phyloP scores from a whole-genome alignment of 2,888 invertebrate species.

The Dolichopus griseipennis region DNA sequence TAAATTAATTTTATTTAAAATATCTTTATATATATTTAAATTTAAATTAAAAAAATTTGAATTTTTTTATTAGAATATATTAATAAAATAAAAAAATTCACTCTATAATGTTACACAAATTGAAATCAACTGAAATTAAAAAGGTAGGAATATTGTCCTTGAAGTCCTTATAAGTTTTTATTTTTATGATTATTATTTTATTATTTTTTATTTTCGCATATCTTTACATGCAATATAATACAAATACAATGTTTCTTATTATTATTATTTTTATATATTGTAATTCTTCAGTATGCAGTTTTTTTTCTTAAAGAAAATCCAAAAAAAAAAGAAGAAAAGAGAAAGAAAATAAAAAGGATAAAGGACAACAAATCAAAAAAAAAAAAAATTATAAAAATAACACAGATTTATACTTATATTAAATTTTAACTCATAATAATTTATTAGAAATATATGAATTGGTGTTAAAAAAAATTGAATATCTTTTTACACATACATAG shows the following conservation, averaged over 20 bases:
- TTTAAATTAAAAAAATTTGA: background rate
- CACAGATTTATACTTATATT: too few relatives aligned
- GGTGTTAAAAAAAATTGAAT: too few relatives aligned
- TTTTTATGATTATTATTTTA: too few relatives aligned
- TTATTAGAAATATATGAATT: too few relatives aligned
- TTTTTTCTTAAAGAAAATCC: background rate
- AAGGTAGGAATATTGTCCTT: slow-evolving; percentile 11
- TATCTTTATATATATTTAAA: too few relatives aligned
- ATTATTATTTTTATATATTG: too few relatives aligned
- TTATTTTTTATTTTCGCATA: background rate
- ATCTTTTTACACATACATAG: too few relatives aligned
- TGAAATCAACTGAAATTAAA: slow-evolving; percentile 17
- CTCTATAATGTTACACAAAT: slow-evolving; percentile 10
- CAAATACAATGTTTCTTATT: too few relatives aligned
- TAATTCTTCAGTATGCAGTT: too few relatives aligned
- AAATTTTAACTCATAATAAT: too few relatives aligned
- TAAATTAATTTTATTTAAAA: too few relatives aligned
- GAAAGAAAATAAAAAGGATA: background rate
- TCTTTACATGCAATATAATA: background rate
- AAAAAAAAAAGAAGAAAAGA: background rate
- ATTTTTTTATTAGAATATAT: too few relatives aligned
- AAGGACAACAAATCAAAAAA: background rate
- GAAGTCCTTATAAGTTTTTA: background rate
- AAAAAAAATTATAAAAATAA: background rate
- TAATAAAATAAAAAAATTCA: background rate